phyloP scores from a whole-genome alignment of 1,140 invertebrate species.

The Pararge aegeria region DNA sequence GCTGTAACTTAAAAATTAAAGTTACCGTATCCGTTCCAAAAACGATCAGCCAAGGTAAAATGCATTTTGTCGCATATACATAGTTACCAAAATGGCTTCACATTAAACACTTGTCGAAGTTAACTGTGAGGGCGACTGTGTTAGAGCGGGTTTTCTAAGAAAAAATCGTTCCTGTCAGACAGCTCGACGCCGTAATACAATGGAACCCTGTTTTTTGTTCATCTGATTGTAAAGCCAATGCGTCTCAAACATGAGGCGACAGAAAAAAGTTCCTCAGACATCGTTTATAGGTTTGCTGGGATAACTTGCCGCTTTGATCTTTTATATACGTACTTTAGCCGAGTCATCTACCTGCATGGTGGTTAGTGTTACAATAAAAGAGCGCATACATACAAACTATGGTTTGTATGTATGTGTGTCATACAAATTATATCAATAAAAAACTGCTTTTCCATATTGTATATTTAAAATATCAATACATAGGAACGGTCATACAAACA shows the following conservation, averaged over 20 bases:
- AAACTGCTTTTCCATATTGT: no score
- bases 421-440: background rate
- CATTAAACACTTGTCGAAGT: background rate
- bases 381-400: background rate
- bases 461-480: no score
- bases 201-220: constrained; percentile 63
- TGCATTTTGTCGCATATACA: background rate
- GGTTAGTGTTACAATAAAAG: constrained; percentile 12
- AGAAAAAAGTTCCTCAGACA: constrained; percentile 64
- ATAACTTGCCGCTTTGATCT: constrained; percentile 59
- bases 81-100: background rate
- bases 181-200: constrained; percentile 72
- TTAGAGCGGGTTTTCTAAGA: constrained; percentile 52
- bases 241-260: constrained; percentile 48
- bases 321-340: constrained; percentile 58
- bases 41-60: background rate
- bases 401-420: no score
- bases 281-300: constrained; percentile 54
- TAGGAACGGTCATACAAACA: no score
- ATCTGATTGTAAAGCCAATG: constrained; percentile 40
- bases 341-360: constrained; percentile 22
- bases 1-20: background rate
- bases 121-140: constrained; percentile 15
- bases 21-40: background rate
- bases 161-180: constrained; percentile 61